Evolutionary conservation across 2,797 vertebrate species (phyloP), one percentile per base, ranked within the genome.

Genomic region (Pteronotus mesoamericanus): DNA sequence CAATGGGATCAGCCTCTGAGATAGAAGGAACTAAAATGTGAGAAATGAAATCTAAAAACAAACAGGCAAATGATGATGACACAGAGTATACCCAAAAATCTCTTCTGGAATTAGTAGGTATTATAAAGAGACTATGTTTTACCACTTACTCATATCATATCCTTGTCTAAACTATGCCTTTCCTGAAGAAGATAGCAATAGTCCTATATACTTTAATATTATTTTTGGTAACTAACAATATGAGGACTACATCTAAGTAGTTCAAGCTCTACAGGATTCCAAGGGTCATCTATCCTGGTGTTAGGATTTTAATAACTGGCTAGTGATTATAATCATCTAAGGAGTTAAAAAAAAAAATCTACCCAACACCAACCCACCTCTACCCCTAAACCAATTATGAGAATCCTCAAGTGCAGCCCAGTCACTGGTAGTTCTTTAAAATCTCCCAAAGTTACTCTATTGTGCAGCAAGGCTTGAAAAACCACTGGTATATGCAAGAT

Each of bases 271-370:
- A 51, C 0, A 82, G 16, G 21, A 64, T 18, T 82, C 55, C 19
- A 84, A 82, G 16, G 29, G 48, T 48, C 77, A 85, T 79, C 37
- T 85, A 53, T 4, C 4, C 51, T 32, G 39, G 6, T 16, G 18
- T 32, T 51, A 59, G 74, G 26, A 94, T 79, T 96, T 93, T 88
- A 94, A 91, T 88, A 42, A 87, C 39, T 75, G 15, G 14, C 66
- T 94, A 15, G 48, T 86, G 22, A 84, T 68, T 86, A 71, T 92
- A 82, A 75, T 79, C 15, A 72, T 4, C 9, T 22, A 89, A 69
- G 26, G 39, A 96, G 26, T 69, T 79, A 34, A 80, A 96, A 55
- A 42, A 88, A 32, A 46, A 18, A 48, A 15, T 53, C 83, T 19
- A 37, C 51, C 6, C 24, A 72, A 2, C 14, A 9, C 6, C 19